Evolutionary conservation across 2,797 vertebrate species (phyloP), one percentile per base, ranked within the genome.

Genomic region (Hafferia zeledoni): DNA sequence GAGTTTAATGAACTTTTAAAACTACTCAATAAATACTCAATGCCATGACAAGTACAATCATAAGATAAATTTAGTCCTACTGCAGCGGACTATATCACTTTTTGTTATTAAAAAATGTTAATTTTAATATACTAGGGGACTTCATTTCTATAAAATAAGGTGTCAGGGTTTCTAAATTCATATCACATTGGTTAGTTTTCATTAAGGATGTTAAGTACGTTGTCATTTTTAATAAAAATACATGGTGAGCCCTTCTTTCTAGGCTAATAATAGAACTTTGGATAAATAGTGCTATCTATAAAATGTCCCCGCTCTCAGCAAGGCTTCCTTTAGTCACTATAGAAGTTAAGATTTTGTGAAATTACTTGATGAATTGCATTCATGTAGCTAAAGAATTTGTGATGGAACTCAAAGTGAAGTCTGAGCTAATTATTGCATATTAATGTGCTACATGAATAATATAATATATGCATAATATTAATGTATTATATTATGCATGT

Each of bases 1-100:
- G 96, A 97, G 97, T 97, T 98, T 98, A 98, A 98, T 98, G 98
- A 98, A 98, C 98, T 98, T 98, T 97, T 97, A 96, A 98, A 98
- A 97, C 97, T 95, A 97, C 97, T 98, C 97, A 82, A 97, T 98
- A 98, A 98, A 98, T 97, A 97, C 96, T 97, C 90, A 93, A 89
- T 91, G 94, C 97, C 77, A 31, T 96, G 97, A 97, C 97, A 97
- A 97, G 97, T 96, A 78, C 96, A 85, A 97, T 96, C 96, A 83
- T 78, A 94, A 97, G 97, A 97, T 97, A 97, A 97, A 97, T 96
- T 96, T 95, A 95, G 94, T 78, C 83, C 87, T 83, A 89, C 95
- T 97, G 86, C 97, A 95, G 86, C 39, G n/a, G 97, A 90, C 97
- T 96, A 47, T 91, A 91, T 97, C 94, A 91, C 95, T 96, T 97